Evolutionary conservation across 2,888 invertebrate genomes (phyloP).

Genomic region (Flexamia atlantica): DNA sequence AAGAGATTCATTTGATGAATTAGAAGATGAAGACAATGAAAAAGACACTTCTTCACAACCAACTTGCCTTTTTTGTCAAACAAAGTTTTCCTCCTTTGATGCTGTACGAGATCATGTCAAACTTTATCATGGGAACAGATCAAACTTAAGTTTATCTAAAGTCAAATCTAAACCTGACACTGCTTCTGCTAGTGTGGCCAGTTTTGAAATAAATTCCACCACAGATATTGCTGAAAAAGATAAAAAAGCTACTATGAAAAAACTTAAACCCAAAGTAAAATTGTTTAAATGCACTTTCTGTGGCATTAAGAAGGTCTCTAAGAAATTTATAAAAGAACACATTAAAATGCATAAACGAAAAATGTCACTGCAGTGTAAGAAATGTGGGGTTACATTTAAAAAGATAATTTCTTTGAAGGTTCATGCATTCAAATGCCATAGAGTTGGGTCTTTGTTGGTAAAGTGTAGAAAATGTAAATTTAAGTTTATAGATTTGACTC

Average conservation of each 20-base stretch:
- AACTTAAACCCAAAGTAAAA: background rate
- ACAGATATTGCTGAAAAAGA: constrained; percentile 29
- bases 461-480: constrained; percentile 16
- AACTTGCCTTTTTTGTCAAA: constrained; percentile 33
- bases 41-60: background rate
- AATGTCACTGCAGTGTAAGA: constrained; percentile 21
- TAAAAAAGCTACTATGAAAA: background rate
- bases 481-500: background rate
- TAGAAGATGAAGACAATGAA: constrained; percentile 17
- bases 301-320: constrained; percentile 33
- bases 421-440: constrained; percentile 27
- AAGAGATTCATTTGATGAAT: background rate
- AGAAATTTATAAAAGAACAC: constrained; percentile 30
- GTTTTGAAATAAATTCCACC: constrained; percentile 38
- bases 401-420: background rate
- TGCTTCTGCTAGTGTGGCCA: background rate
- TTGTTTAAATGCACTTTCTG: constrained; percentile 13
- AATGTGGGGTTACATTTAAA: constrained; percentile 22
- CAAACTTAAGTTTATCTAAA: background rate
- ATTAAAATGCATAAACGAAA: constrained; percentile 20
- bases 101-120: constrained; percentile 41
- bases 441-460: background rate
- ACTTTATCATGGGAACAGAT: background rate
- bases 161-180: background rate
- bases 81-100: constrained; percentile 41